These are phyloP conservation scores for Anoplophora glabripennis DNA, from an alignment of 1,140 invertebrate species.

Conservation along the genomic window DNA sequence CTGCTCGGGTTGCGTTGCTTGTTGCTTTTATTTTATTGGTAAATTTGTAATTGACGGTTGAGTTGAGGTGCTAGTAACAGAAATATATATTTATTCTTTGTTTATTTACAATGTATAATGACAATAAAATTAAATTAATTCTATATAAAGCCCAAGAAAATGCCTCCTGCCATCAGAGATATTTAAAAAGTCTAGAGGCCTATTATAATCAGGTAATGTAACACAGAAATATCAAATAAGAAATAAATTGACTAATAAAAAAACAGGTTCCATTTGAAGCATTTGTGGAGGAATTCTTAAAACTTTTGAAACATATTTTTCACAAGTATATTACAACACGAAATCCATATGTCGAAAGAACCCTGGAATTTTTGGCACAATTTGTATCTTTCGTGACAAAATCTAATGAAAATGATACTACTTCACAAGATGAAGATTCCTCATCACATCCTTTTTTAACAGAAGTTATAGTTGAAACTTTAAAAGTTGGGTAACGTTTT, in stretches of 20 bases:
- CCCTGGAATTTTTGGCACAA: constrained; percentile 28
- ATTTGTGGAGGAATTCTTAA: neutral
- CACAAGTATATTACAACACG: neutral
- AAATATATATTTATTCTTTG: neutral
- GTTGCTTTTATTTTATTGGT: no score
- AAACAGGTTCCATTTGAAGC: constrained; percentile 5
- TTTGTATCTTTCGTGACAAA: constrained; percentile 19
- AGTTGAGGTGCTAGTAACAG: neutral
- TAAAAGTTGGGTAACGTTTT: constrained; percentile 14
- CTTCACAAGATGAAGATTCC: constrained; percentile 1
- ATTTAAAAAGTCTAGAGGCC: constrained; percentile 2
- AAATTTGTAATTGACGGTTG: no score
- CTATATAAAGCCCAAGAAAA: no score
- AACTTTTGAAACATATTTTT: constrained; percentile 7
- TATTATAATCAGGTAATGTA: constrained; percentile 9
- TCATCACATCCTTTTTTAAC: constrained; percentile 23
- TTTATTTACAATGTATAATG: no score
- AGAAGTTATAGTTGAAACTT: constrained; percentile 15
- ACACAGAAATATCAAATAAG: neutral
- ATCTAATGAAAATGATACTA: constrained; percentile 8
- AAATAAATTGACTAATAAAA: neutral
- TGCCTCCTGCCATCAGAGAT: constrained; percentile 1
- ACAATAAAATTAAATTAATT: no score
- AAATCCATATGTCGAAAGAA: constrained; percentile 18
- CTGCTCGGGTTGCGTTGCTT: no score